phyloP scores from a whole-genome alignment of 2,888 invertebrate species.

The Troilus luridus region DNA sequence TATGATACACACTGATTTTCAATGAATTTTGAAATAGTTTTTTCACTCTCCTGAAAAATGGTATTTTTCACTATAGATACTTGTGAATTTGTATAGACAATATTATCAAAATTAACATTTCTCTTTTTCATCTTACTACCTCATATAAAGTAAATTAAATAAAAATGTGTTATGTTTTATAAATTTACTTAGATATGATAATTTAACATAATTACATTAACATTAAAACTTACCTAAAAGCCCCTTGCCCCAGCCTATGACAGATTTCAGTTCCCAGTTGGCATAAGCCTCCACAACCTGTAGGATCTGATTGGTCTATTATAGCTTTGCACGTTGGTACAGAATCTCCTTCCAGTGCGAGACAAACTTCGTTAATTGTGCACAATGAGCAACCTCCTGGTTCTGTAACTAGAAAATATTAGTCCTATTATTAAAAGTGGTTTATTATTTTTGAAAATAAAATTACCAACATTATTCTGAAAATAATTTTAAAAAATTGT shows the following conservation, averaged over 20 bases:
- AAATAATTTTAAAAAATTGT: too few species aligned
- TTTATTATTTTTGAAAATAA: too few species aligned
- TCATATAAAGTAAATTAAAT: too few species aligned
- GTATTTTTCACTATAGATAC: too few species aligned
- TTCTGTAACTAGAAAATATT: slow-evolving; percentile 60
- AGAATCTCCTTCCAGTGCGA: slow-evolving; percentile 75
- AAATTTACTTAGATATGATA: neutral
- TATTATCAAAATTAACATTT: too few species aligned
- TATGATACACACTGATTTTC: too few species aligned
- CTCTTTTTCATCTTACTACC: too few species aligned
- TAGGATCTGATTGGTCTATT: slow-evolving; percentile 74
- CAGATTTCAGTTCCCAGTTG: slow-evolving; percentile 77
- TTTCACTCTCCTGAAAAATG: too few species aligned
- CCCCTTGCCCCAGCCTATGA: slow-evolving; percentile 73
- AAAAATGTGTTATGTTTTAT: too few species aligned
- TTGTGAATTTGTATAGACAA: too few species aligned
- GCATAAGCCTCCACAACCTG: slow-evolving; percentile 79
- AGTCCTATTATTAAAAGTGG: neutral
- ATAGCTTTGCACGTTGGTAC: slow-evolving; percentile 74
- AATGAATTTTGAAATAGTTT: too few species aligned
- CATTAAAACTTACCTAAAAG: slow-evolving; percentile 62
- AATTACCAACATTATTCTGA: too few species aligned
- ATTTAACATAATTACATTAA: neutral
- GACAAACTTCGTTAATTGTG: slow-evolving; percentile 75
- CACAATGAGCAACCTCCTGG: slow-evolving; percentile 71